Conservation (phyloP, 1,140 invertebrate genomes). For the Cyclargus thomasi region DNA sequence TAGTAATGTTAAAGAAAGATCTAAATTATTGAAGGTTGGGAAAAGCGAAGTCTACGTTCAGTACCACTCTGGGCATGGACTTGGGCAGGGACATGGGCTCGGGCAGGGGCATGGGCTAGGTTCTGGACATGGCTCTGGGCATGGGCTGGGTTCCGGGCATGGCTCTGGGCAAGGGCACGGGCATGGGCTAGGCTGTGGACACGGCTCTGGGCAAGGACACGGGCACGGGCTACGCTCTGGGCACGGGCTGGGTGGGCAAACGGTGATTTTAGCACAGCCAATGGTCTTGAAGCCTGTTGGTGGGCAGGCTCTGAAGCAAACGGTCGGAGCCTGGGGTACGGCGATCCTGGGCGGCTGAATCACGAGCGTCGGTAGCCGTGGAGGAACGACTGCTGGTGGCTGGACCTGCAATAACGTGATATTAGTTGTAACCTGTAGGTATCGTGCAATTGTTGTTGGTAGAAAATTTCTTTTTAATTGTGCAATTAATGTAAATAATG, state of each 20-base stretch:
- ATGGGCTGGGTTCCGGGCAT: not conserved
- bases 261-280: slow-evolving; percentile 31
- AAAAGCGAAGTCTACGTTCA: not conserved
- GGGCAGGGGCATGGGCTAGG: not conserved
- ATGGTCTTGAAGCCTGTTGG: slow-evolving; percentile 37
- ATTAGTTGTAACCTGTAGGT: not conserved
- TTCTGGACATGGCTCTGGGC: not conserved
- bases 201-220: slow-evolving; percentile 17
- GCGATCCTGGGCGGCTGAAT: slow-evolving; percentile 43
- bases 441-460: too few relatives aligned
- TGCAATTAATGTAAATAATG: too few relatives aligned
- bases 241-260: slow-evolving; percentile 23
- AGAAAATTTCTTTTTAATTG: too few relatives aligned
- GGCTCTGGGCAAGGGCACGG: not conserved
- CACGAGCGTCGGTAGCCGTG: slow-evolving; percentile 35
- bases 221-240: slow-evolving; percentile 22
- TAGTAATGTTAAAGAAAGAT: not conserved
- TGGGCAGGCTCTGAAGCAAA: slow-evolving; percentile 45
- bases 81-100: not conserved
- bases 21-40: not conserved
- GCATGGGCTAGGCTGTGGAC: slow-evolving; percentile 5
- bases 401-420: slow-evolving; percentile 37
- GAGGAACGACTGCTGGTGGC: slow-evolving; percentile 36
- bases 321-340: slow-evolving; percentile 43
- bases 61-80: not conserved